Percentiles rank a stretch among this genome's conserved stretches.
These are phyloP conservation scores for Cryptotis parvus DNA, from an alignment of 2,113 vertebrate genomes.

Conservation along the genomic window DNA sequence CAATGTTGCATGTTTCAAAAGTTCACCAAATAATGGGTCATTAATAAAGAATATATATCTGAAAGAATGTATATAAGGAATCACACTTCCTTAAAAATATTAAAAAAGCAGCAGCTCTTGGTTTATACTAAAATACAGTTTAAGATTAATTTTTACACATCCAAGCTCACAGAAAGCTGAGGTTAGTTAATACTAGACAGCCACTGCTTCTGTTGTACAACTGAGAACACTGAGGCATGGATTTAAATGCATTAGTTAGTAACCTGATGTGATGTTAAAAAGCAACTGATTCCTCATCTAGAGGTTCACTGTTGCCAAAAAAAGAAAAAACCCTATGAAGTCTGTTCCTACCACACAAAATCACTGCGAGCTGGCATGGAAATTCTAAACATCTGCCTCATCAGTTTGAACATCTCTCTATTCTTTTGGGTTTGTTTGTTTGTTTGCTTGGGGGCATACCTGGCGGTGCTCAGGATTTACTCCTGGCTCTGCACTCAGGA, in stretches of 20 bases:
- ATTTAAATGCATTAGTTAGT: neutral
- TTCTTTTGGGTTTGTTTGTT: too few species aligned
- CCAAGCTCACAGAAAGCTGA: neutral
- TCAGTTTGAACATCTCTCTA: slow-evolving; percentile 9
- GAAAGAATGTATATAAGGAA: slow-evolving; percentile 34
- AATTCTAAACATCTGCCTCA: slow-evolving; percentile 6
- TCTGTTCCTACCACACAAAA: slow-evolving; percentile 17
- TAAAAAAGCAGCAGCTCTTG: neutral
- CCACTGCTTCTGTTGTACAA: slow-evolving; percentile 25
- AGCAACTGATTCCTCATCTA: slow-evolving; percentile 17
- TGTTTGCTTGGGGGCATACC: too few species aligned
- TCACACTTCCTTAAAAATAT: slow-evolving; percentile 23
- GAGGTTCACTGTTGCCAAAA: neutral
- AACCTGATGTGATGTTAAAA: slow-evolving; percentile 38
- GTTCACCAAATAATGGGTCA: neutral
- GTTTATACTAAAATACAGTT: slow-evolving; percentile 17
- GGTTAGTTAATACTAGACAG: neutral
- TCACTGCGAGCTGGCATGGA: neutral
- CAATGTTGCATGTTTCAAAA: neutral
- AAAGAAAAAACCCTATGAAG: neutral
- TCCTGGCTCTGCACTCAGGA: too few species aligned
- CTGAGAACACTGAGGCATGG: neutral
- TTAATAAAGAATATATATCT: slow-evolving; percentile 6
- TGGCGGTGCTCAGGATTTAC: too few species aligned
- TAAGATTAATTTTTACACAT: slow-evolving; percentile 12